Percentiles rank a stretch among this genome's conserved stretches.
Conservation (phyloP, 92 coral and sea anemone species). For the Bergia puertoricense region DNA sequence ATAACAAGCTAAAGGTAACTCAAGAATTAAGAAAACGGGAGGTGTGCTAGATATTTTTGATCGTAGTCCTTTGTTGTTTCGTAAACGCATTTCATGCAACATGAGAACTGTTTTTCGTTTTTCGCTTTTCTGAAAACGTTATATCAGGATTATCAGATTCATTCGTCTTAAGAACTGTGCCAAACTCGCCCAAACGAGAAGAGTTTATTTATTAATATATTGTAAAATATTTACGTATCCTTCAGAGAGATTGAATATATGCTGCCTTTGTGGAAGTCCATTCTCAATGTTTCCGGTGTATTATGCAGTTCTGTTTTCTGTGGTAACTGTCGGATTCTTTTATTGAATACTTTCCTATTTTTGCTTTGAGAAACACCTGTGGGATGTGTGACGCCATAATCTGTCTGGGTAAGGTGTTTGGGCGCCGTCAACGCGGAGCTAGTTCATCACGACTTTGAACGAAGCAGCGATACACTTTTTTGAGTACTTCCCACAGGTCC, state of each 20-base stretch:
- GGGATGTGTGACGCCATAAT: background rate
- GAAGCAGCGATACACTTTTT: no score
- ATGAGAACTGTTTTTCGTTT: no score
- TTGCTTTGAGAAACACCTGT: background rate
- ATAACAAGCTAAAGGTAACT: background rate
- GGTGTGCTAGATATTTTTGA: background rate
- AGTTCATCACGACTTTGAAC: background rate
- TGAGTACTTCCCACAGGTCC: no score
- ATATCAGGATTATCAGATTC: background rate
- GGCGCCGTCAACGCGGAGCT: background rate
- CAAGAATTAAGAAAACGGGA: background rate
- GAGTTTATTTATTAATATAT: constrained; percentile 36
- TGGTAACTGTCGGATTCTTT: background rate
- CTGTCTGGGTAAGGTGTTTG: no score
- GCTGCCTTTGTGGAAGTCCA: background rate
- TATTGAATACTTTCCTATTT: background rate
- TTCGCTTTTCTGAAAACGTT: background rate
- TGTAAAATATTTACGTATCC: constrained; percentile 11
- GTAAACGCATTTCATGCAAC: background rate
- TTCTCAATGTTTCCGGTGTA: background rate
- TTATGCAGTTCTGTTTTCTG: background rate
- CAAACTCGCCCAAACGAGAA: background rate
- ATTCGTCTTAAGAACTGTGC: constrained; percentile 1
- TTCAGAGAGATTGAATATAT: background rate
- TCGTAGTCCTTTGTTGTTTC: background rate